Percentiles rank a stretch among this genome's conserved stretches.
phyloP scores from a whole-genome alignment of 2,888 invertebrate genomes.

The Nycteola revayana region DNA sequence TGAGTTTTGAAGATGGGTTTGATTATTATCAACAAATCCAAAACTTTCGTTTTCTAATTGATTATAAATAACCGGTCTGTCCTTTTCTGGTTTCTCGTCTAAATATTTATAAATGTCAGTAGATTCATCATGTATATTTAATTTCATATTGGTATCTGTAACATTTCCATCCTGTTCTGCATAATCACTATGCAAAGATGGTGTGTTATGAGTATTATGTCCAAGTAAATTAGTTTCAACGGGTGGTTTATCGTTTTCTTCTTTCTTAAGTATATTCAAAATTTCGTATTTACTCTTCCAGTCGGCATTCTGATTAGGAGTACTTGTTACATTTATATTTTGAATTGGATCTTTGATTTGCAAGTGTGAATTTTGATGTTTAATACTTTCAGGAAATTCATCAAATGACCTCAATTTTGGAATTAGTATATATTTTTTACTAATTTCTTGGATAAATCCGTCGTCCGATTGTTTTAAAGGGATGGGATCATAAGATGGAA shows the following conservation, averaged over 20 bases:
- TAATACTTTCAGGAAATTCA: background rate
- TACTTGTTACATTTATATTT: slow-evolving; percentile 5
- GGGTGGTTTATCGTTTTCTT: slow-evolving; percentile 40
- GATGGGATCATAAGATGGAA: background rate
- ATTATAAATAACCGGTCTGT: background rate
- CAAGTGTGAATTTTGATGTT: too few relatives aligned
- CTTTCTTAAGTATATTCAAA: slow-evolving; percentile 57
- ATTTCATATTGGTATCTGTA: slow-evolving; percentile 5
- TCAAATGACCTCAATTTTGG: slow-evolving; percentile 49
- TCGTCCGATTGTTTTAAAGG: slow-evolving; percentile 36
- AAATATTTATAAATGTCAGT: slow-evolving; percentile 18
- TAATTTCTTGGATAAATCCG: slow-evolving; percentile 57
- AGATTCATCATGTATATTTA: slow-evolving; percentile 4
- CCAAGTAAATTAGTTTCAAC: background rate
- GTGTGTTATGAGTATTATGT: background rate
- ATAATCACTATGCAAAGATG: background rate
- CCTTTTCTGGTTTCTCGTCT: slow-evolving; percentile 35
- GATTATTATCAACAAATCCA: too few relatives aligned
- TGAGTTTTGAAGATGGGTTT: too few relatives aligned
- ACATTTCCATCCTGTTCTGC: background rate
- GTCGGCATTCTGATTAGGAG: slow-evolving; percentile 42
- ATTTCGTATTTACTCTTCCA: slow-evolving; percentile 76
- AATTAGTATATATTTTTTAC: slow-evolving; percentile 69
- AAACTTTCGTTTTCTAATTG: slow-evolving; percentile 4
- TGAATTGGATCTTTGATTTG: too few relatives aligned